Base-by-base conservation (phyloP, 2,888 invertebrate species). In the Dicranocentrus wangi region DNA sequence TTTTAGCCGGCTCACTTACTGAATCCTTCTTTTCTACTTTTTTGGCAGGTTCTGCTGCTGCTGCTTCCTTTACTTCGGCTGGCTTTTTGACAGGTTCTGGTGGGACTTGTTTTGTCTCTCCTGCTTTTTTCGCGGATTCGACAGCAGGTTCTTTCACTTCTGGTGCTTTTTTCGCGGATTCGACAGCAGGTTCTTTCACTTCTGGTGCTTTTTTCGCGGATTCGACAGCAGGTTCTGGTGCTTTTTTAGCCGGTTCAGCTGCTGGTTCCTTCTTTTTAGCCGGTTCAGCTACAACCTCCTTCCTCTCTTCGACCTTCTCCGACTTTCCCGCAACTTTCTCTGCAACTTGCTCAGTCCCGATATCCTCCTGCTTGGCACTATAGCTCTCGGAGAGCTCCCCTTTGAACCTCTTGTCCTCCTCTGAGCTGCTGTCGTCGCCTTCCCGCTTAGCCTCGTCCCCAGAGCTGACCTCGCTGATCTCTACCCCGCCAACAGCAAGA, bases 21-120 rank as follows among this genome's bases (percentile, higher is more conserved):
- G 39, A 5, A 8, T n/a, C 15, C 15, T 19, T 21, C 19, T 71
- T 77, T 28, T 39, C 39, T 39, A 13, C 39, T 5, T 60, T 53
- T 10, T n/a, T 23, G 13, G 23, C 19, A 39, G 63, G 17, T 28
- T 23, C 76, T 81, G 84, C 81, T 70, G 61, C 81, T 83, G 82
- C 81, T 15, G 47, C 65, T 84, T 82, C 81, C 68, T 85, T 84
- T 83, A 83, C 84, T 78, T n/a, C 51, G 19, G 19, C 19, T 2
- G 51, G 51, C 19, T 51, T 51, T 1, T 51, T 19, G 19, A 19
- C n/a, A 47, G 17, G 10, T n/a, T n/a, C n/a, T n/a, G n/a, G n/a
- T n/a, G n/a, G n/a, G n/a, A n/a, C n/a, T n/a, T n/a, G n/a, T n/a
- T n/a, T n/a, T n/a, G n/a, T n/a, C n/a, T n/a, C n/a, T n/a, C n/a